Evolutionary conservation across 2,797 vertebrate species (phyloP).

Genomic region (Dromococcyx pavoninus): DNA sequence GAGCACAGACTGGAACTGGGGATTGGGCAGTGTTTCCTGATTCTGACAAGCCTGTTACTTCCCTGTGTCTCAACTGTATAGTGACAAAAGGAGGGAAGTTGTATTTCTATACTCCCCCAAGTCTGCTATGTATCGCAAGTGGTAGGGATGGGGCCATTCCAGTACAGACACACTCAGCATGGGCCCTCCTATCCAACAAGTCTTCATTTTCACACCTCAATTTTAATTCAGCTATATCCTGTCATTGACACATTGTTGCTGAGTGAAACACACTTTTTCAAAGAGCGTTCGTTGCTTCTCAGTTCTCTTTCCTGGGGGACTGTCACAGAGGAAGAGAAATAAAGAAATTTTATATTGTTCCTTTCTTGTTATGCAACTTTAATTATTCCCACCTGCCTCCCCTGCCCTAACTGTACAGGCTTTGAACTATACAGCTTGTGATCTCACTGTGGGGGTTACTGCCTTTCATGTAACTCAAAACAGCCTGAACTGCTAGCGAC

Average conservation of each 20-base stretch:
- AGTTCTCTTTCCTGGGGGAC: neutral
- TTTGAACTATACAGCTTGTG: neutral
- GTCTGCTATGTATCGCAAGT: no score
- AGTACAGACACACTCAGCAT: neutral
- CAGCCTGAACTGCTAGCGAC: neutral
- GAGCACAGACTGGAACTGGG: neutral
- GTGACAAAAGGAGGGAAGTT: neutral
- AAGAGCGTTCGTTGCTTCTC: neutral
- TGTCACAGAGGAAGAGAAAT: neutral
- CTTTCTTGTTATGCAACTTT: neutral
- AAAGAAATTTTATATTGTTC: neutral
- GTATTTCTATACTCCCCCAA: neutral
- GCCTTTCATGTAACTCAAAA: neutral
- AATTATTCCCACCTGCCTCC: neutral
- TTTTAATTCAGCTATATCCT: neutral
- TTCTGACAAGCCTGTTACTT: neutral
- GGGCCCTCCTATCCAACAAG: rapidly evolving
- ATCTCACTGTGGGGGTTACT: neutral
- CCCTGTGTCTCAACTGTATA: neutral
- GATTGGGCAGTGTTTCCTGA: neutral
- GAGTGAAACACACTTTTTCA: neutral
- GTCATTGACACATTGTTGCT: neutral
- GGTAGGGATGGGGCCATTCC: rapidly evolving
- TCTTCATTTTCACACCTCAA: neutral
- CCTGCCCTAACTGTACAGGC: neutral